phyloP scores from a whole-genome alignment of 2,113 vertebrate species.

The Mustelus asterias region DNA sequence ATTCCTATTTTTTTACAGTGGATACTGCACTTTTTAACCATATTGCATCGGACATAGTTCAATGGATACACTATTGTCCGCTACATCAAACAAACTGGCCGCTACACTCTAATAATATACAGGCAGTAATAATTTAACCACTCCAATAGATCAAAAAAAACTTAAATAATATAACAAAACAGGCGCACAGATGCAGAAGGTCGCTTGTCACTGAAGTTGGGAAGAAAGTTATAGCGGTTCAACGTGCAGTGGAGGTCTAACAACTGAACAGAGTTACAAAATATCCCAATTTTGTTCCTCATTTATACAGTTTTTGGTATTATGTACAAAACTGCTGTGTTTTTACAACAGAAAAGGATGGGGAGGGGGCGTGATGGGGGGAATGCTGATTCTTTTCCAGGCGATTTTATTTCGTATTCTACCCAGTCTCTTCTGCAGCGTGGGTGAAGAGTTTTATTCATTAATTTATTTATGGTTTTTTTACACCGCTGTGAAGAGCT shows the following conservation, averaged over 20 bases:
- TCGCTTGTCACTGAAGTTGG: neutral
- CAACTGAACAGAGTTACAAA: slow-evolving; percentile 18
- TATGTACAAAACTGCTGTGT: neutral
- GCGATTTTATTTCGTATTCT: neutral
- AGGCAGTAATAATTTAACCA: slow-evolving; percentile 37
- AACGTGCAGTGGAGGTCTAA: neutral
- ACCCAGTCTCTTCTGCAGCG: neutral
- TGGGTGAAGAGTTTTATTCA: neutral
- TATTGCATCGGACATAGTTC: slow-evolving; percentile 12
- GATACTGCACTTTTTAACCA: neutral
- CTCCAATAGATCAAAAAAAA: slow-evolving; percentile 25
- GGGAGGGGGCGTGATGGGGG: neutral
- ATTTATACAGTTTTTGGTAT: slow-evolving; percentile 25
- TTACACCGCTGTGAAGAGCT: neutral
- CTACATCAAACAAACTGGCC: slow-evolving; percentile 29
- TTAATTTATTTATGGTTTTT: neutral
- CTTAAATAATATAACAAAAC: slow-evolving; percentile 36
- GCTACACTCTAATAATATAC: slow-evolving; percentile 28
- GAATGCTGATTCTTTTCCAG: neutral
- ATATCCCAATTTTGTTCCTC: neutral
- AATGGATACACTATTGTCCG: slow-evolving; percentile 11
- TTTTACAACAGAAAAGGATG: neutral
- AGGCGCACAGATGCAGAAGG: neutral
- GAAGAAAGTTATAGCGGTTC: neutral
- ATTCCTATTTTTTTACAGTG: neutral